Conservation (phyloP, 2,888 invertebrate species). For the Hecatera dysodea region DNA sequence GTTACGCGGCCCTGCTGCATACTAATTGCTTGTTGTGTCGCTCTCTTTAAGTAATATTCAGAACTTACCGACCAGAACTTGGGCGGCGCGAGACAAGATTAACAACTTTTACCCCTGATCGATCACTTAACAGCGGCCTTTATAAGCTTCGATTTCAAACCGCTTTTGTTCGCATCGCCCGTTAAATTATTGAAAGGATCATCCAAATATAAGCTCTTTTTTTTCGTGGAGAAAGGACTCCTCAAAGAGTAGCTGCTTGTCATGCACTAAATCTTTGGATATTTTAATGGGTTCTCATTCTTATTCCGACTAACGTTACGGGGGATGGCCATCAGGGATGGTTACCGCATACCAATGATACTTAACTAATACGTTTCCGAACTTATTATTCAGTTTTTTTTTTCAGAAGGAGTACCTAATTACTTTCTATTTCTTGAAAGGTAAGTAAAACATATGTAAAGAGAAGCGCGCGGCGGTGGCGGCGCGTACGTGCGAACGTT, state of each 20-base stretch:
- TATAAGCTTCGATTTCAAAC: slow-evolving; percentile 80
- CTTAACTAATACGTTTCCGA: slow-evolving; percentile 64
- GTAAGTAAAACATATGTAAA: slow-evolving; percentile 49
- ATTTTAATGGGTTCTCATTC: slow-evolving; percentile 86
- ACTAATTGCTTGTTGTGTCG: slow-evolving; percentile 90
- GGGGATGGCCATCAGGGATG: slow-evolving; percentile 77
- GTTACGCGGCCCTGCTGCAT: slow-evolving; percentile 87
- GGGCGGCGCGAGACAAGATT: slow-evolving; percentile 84
- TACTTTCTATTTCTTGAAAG: slow-evolving; percentile 42
- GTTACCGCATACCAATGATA: slow-evolving; percentile 80
- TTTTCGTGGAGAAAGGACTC: slow-evolving; percentile 70
- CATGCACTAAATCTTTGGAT: slow-evolving; percentile 83
- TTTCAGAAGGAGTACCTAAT: slow-evolving; percentile 39
- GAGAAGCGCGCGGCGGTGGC: slow-evolving; percentile 52
- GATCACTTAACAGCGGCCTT: slow-evolving; percentile 85
- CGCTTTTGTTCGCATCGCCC: slow-evolving; percentile 72
- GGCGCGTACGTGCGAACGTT: slow-evolving; percentile 78
- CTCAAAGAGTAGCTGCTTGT: slow-evolving; percentile 76
- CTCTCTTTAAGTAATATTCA: slow-evolving; percentile 81
- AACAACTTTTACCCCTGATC: slow-evolving; percentile 87
- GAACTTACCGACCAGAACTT: slow-evolving; percentile 84
- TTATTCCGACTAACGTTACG: slow-evolving; percentile 83
- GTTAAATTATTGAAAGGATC: slow-evolving; percentile 66
- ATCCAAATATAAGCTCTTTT: slow-evolving; percentile 73
- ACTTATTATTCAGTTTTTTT: slow-evolving; percentile 56